phyloP scores from a whole-genome alignment of 2,888 invertebrate genomes.

The Mythimna impura region DNA sequence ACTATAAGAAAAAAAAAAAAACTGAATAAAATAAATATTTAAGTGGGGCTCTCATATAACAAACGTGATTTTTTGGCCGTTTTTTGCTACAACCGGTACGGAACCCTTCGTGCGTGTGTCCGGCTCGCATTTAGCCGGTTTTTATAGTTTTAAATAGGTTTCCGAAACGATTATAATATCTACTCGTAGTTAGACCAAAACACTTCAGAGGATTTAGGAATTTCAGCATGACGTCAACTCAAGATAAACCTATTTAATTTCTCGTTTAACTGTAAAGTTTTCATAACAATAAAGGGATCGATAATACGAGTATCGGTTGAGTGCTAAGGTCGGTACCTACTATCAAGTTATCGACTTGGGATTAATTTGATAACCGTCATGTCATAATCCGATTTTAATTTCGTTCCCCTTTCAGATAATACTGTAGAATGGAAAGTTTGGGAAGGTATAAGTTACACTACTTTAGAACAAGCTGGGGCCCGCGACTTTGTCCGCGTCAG shows the following conservation, averaged over 20 bases:
- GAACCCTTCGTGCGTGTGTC: too few species aligned
- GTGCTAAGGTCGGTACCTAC: neutral
- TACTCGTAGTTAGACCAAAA: neutral
- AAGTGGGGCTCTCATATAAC: too few species aligned
- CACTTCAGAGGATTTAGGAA: conserved; percentile 1
- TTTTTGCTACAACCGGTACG: too few species aligned
- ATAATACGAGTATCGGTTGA: conserved; percentile 41
- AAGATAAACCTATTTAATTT: conserved; percentile 32
- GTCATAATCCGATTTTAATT: conserved; percentile 32
- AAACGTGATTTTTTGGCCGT: too few species aligned
- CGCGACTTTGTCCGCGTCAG: too few species aligned
- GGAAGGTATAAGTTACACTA: neutral
- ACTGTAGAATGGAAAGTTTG: neutral
- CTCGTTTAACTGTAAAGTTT: conserved; percentile 30
- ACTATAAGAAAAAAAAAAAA: too few species aligned
- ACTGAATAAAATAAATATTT: too few species aligned
- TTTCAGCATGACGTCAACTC: conserved; percentile 42
- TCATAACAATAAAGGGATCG: conserved; percentile 4
- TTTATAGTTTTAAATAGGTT: neutral
- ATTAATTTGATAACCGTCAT: conserved; percentile 2
- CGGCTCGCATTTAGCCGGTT: too few species aligned
- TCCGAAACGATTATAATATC: neutral
- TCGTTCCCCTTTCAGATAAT: conserved; percentile 12
- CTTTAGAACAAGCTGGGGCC: too few species aligned
- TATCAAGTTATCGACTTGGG: neutral